Percentiles rank a stretch among this genome's conserved stretches.
Evolutionary conservation across 2,888 invertebrate genomes (phyloP).

Genomic region (Drosophila hamatofila): DNA sequence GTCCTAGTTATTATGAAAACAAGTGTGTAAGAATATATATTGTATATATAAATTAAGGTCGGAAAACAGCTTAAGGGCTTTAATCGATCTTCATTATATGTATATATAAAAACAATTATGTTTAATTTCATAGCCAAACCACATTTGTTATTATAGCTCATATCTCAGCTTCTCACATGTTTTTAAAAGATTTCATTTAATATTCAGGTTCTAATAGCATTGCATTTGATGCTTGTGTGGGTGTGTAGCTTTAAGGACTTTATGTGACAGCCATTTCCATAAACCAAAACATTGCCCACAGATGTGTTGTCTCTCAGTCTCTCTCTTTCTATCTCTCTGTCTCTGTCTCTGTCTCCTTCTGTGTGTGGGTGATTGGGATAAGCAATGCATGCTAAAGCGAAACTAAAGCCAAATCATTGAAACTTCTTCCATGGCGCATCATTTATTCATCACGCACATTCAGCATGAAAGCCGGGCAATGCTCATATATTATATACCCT

Average conservation of each 20-base stretch:
- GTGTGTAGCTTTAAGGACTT: conserved; percentile 34
- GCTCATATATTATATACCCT: conserved; percentile 54
- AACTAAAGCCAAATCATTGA: conserved; percentile 73
- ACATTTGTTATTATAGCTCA: conserved; percentile 1
- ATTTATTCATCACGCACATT: conserved; percentile 77
- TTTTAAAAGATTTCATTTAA: conserved; percentile 11
- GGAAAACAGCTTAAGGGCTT: no score
- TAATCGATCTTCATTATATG: neutral
- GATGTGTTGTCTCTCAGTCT: neutral
- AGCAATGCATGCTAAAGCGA: conserved; percentile 37
- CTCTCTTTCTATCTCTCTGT: neutral
- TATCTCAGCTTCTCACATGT: neutral
- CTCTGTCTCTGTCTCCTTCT: neutral
- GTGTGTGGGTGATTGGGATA: conserved; percentile 12
- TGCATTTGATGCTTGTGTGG: conserved; percentile 2
- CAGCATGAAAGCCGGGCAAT: conserved; percentile 58
- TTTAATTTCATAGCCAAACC: neutral
- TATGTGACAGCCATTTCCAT: conserved; percentile 29
- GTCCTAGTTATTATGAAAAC: no score
- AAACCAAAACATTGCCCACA: conserved; percentile 19
- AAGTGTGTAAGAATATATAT: no score
- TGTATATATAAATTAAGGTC: no score
- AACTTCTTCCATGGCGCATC: conserved; percentile 67
- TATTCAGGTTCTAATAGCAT: neutral
- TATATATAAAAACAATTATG: neutral